Evolutionary conservation across 1,140 invertebrate species (phyloP), one percentile per base, ranked within the genome.

Genomic region (Cephus cinctus): DNA sequence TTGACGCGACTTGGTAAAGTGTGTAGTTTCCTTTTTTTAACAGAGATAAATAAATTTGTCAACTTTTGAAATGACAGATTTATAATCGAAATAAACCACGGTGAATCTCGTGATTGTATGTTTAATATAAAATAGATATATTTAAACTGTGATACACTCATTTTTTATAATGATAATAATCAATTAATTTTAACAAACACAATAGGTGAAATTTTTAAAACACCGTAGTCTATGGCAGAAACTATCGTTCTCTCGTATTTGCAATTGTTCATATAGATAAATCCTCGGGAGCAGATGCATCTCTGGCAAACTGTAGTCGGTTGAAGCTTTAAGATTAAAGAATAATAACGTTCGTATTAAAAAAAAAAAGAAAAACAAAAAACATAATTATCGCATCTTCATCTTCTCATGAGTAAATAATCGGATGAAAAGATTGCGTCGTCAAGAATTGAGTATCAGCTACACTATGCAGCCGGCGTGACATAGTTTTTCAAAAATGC

Each of bases 91-190:
- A 27, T 27, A 27, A n/a, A 27, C 6, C 6, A 27, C 25, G 6
- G 25, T 6, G n/a, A n/a, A 27, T n/a, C n/a, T n/a, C n/a, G 25
- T 27, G 25, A 27, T 6, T 6, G 6, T 27, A 27, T 6, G 25
- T 42, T 55, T 60, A 35, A 51, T 69, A 69, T 71, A 70, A 72
- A 68, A 72, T 69, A 72, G 59, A 69, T 63, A 69, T 65, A 61
- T 70, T 70, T 65, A 63, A 71, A 71, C 59, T 70, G 62, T 63
- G 59, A 63, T 70, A 72, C 67, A 69, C 49, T 63, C 41, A 63
- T 66, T 43, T 66, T 59, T 54, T 50, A 54, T 42, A 52, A 41
- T 32, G 39, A 55, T 46, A 47, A 51, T 39, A 23, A 51, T 47
- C 35, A 52, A 51, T 54, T 12, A 58, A 44, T 57, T 60, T 56